Conservation (phyloP, 2,113 vertebrate genomes). For the Entelurus aequoreus region DNA sequence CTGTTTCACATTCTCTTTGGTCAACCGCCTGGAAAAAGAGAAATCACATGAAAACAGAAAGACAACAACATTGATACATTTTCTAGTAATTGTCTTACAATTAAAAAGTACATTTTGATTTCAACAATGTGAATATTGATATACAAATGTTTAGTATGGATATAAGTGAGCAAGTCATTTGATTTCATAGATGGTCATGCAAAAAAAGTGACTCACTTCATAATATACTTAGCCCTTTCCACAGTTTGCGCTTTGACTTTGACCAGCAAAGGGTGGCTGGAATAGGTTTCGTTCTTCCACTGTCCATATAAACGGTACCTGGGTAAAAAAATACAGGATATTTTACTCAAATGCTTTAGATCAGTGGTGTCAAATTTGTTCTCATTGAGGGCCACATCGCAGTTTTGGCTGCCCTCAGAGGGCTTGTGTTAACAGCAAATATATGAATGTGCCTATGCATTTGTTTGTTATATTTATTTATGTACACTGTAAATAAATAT, state of each 20-base stretch:
- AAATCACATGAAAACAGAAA: neutral
- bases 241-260: conserved; percentile 98
- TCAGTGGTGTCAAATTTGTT: too few species aligned
- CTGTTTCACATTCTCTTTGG: conserved; percentile 99
- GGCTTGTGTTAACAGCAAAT: too few species aligned
- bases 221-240: conserved; percentile 91
- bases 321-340: neutral
- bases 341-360: too few species aligned
- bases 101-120: too few species aligned
- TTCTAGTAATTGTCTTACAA: too few species aligned
- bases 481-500: too few species aligned
- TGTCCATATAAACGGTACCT: conserved; percentile 97
- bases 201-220: conserved; percentile 82
- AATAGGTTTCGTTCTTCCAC: conserved; percentile 98
- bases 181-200: neutral
- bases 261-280: conserved; percentile 88
- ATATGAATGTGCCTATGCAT: too few species aligned
- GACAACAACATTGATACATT: neutral
- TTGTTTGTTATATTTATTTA: too few species aligned
- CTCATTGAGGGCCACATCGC: too few species aligned
- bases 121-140: too few species aligned
- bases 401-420: too few species aligned
- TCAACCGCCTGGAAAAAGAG: conserved; percentile 78
- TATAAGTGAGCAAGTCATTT: neutral
- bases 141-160: too few species aligned